A percentile compares a stretch with the other conserved stretches of the same genome.
Conservation (phyloP, 2,888 invertebrate species). For the Euzophera pinguis region DNA sequence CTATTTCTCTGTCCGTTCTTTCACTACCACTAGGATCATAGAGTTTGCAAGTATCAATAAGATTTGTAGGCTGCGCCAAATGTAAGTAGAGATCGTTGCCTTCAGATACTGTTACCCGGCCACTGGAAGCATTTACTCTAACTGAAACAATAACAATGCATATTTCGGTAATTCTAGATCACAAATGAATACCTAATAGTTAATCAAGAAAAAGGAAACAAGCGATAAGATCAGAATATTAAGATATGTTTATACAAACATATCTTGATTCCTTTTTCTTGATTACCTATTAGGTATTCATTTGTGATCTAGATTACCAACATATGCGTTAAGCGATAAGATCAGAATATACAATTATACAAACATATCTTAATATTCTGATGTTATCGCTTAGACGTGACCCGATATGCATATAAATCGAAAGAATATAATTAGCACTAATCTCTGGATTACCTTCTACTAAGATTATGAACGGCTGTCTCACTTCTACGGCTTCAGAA, state of each 20-base stretch:
- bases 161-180: too few relatives aligned
- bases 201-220: too few relatives aligned
- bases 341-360: too few relatives aligned
- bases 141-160: conserved; percentile 37
- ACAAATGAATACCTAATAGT: too few relatives aligned
- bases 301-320: too few relatives aligned
- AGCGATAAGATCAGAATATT: conserved; percentile 41
- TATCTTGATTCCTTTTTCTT: too few relatives aligned
- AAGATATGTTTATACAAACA: too few relatives aligned
- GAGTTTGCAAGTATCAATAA: conserved; percentile 46
- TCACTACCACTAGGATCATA: conserved; percentile 32
- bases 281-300: too few relatives aligned
- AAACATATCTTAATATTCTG: conserved; percentile 28
- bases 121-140: conserved; percentile 35
- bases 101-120: conserved; percentile 34
- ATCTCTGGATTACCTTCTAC: conserved; percentile 49
- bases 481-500: conserved; percentile 39
- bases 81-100: conserved; percentile 49
- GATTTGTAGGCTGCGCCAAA: conserved; percentile 34
- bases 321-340: too few relatives aligned
- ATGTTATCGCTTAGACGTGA: conserved; percentile 55
- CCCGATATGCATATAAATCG: conserved; percentile 40
- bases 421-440: conserved; percentile 13
- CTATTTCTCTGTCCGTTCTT: conserved; percentile 24
- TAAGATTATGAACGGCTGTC: conserved; percentile 45